Conservation (phyloP, 1,140 invertebrate species). For the Psix sp. region DNA sequence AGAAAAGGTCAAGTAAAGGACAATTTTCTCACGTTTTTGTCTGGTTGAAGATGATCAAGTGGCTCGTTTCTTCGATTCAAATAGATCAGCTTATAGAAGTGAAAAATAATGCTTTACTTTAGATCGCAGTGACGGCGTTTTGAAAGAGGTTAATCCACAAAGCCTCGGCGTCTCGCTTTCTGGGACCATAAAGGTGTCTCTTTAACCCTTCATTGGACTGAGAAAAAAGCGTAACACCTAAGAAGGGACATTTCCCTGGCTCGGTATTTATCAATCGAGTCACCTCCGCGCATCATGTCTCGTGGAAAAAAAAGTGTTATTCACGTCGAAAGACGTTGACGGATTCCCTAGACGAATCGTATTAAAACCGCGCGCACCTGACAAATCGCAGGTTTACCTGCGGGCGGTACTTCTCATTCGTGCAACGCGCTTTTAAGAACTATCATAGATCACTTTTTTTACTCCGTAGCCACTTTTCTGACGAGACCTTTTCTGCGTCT, state of each 20-base stretch:
- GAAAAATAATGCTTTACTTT: slow-evolving; percentile 19
- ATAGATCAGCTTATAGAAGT: slow-evolving; percentile 29
- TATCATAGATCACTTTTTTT: slow-evolving; percentile 24
- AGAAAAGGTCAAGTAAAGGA: no score
- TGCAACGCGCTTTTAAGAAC: slow-evolving; percentile 38
- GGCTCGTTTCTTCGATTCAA: slow-evolving; percentile 23
- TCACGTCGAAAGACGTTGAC: slow-evolving; percentile 66
- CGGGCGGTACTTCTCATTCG: slow-evolving; percentile 29
- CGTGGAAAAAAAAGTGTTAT: slow-evolving; percentile 59
- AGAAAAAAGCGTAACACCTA: slow-evolving; percentile 52
- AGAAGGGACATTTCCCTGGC: slow-evolving; percentile 46
- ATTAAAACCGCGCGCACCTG: slow-evolving; percentile 56
- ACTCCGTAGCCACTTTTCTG: neutral
- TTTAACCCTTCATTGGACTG: slow-evolving; percentile 55
- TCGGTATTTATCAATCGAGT: slow-evolving; percentile 53
- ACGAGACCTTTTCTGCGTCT: neutral
- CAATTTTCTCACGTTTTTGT: slow-evolving; percentile 42
- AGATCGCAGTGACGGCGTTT: slow-evolving; percentile 29
- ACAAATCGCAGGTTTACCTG: slow-evolving; percentile 69
- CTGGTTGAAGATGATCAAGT: slow-evolving; percentile 36
- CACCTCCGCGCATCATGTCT: slow-evolving; percentile 31
- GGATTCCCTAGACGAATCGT: slow-evolving; percentile 55
- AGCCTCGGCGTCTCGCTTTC: slow-evolving; percentile 17
- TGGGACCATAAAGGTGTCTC: slow-evolving; percentile 13
- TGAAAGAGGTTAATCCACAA: slow-evolving; percentile 49